Evolutionary conservation across 30 jellyfish, hydroid and myxozoan genomes (phyloP).

Genomic region (Hydra vulgaris): DNA sequence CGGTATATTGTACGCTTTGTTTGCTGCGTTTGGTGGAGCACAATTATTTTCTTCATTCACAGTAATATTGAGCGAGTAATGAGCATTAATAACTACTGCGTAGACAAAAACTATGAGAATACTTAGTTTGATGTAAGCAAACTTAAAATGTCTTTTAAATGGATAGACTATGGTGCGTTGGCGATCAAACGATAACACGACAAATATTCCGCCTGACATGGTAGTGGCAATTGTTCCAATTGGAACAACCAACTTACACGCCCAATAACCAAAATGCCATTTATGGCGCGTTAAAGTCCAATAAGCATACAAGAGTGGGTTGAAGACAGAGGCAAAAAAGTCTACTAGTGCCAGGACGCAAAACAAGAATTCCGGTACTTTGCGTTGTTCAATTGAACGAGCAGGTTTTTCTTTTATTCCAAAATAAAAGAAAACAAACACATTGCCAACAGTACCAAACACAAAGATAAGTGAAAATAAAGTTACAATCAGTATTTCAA

Average conservation of each 20-base stretch:
- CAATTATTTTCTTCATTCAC: constrained; percentile 21
- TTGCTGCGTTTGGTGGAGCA: constrained; percentile 7
- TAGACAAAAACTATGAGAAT: constrained; percentile 31
- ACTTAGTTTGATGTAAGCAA: constrained; percentile 24
- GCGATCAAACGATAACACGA: constrained; percentile 72
- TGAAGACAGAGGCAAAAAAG: constrained; percentile 53
- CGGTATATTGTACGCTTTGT: constrained; percentile 39
- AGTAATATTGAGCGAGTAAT: constrained; percentile 25
- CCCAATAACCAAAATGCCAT: constrained; percentile 85
- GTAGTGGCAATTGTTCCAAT: constrained; percentile 70
- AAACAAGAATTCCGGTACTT: constrained; percentile 75
- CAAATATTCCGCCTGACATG: constrained; percentile 63
- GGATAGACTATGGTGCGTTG: constrained; percentile 57
- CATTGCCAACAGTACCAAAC: constrained; percentile 72
- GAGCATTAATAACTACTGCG: constrained; percentile 37
- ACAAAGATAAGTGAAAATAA: constrained; percentile 43
- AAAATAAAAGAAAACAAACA: constrained; percentile 61
- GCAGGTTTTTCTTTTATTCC: constrained; percentile 35
- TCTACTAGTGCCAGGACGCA: constrained; percentile 61
- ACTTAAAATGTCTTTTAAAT: constrained; percentile 50
- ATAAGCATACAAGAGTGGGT: constrained; percentile 56
- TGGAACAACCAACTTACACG: constrained; percentile 66
- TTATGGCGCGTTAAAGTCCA: constrained; percentile 52
- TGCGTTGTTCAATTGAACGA: constrained; percentile 17
- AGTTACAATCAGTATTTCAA: constrained; percentile 25